Percentiles rank a stretch among this genome's conserved stretches.
Conservation (phyloP, 2,888 invertebrate genomes). For the Glyphotaelius pellucidus region DNA sequence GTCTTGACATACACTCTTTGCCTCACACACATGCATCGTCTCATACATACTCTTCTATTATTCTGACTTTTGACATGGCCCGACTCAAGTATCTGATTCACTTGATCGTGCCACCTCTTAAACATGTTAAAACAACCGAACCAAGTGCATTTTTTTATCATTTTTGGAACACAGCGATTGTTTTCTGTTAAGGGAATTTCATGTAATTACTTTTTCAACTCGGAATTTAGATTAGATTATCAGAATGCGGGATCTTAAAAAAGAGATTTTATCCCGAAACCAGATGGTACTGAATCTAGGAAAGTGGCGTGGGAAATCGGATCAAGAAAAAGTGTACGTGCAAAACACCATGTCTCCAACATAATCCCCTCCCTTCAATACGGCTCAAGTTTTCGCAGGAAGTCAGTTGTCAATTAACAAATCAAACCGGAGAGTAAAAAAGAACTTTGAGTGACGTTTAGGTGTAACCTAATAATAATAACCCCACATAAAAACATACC, state of each 20-base stretch:
- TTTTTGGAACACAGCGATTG: no score
- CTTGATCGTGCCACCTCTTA: no score
- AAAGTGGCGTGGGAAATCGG: neutral
- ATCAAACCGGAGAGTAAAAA: neutral
- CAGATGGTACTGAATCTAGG: neutral
- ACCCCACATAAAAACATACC: neutral
- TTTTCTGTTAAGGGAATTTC: no score
- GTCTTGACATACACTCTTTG: no score
- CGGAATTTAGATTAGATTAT: no score
- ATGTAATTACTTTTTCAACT: no score
- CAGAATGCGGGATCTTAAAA: neutral
- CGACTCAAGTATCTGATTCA: no score
- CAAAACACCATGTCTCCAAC: neutral
- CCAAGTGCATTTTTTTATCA: no score
- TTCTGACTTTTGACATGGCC: no score
- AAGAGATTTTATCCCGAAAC: neutral
- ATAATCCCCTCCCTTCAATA: neutral
- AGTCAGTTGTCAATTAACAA: neutral
- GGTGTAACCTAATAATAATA: neutral
- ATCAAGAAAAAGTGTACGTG: neutral
- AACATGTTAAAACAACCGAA: no score
- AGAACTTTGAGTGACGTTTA: neutral
- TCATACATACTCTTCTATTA: no score
- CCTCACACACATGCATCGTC: no score
- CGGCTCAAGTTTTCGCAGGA: neutral